phyloP scores from a whole-genome alignment of 2,888 invertebrate species.

The Drosophila tanythrix region DNA sequence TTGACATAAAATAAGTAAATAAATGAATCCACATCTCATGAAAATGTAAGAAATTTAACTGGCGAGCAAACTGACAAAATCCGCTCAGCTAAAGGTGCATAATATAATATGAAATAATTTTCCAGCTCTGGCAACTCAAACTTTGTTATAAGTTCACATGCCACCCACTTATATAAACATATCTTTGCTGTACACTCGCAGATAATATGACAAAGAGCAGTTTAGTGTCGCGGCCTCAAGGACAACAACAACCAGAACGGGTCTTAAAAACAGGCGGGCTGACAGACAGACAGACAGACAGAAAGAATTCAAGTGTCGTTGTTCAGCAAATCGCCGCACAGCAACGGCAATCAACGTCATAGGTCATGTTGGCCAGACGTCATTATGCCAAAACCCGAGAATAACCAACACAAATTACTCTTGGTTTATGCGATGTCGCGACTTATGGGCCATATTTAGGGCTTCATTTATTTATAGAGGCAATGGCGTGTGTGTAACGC shows the following conservation, averaged over 20 bases:
- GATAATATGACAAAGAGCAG: slow-evolving; percentile 52
- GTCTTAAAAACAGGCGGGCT: slow-evolving; percentile 31
- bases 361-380: slow-evolving; percentile 13
- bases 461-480: slow-evolving; percentile 60
- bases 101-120: not conserved
- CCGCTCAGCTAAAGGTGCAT: not conserved
- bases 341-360: slow-evolving; percentile 9
- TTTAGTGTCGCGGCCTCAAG: slow-evolving; percentile 45
- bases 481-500: not conserved
- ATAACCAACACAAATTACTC: slow-evolving; percentile 20
- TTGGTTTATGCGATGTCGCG: slow-evolving; percentile 74
- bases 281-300: not conserved
- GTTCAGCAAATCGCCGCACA: slow-evolving; percentile 54
- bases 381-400: slow-evolving; percentile 28
- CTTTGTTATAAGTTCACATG: slow-evolving; percentile 3
- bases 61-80: not conserved
- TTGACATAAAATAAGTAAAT: not conserved
- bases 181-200: slow-evolving; percentile 10
- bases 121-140: not conserved
- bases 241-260: slow-evolving; percentile 52
- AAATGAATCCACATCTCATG: not conserved
- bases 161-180: slow-evolving; percentile 11
- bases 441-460: slow-evolving; percentile 71
- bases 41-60: not conserved
- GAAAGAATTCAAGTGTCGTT: slow-evolving; percentile 51